These are phyloP conservation scores for Cololabis saira DNA, from an alignment of 2,113 vertebrate genomes.

Conservation along the genomic window DNA sequence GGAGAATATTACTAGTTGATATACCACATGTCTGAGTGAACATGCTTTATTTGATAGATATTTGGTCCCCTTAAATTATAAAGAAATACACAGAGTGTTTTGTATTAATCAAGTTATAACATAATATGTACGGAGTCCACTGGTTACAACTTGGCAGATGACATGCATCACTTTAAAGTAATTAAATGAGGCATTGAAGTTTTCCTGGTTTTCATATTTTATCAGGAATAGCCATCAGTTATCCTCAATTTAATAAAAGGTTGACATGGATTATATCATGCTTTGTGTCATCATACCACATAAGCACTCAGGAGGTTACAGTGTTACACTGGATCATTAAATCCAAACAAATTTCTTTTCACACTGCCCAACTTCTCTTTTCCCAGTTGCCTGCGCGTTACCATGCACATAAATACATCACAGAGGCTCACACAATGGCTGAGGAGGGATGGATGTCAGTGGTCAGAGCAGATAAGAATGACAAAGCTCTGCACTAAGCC, in stretches of 20 bases:
- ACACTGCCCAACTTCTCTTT: constrained; percentile 29
- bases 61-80: too few relatives aligned
- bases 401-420: constrained; percentile 70
- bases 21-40: too few relatives aligned
- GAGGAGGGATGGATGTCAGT: constrained; percentile 62
- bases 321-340: constrained; percentile 43
- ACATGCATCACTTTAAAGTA: not conserved
- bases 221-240: not conserved
- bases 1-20: not conserved
- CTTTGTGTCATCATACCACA: constrained; percentile 23
- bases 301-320: constrained; percentile 9
- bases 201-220: constrained; percentile 1
- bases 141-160: not conserved
- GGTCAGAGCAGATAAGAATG: constrained; percentile 67
- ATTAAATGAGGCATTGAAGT: too few relatives aligned
- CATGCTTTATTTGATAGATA: not conserved
- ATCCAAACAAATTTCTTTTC: constrained; percentile 60
- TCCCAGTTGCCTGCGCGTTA: constrained; percentile 45
- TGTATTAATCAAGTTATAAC: too few relatives aligned
- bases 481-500: constrained; percentile 67
- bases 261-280: constrained; percentile 3
- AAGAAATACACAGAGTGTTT: too few relatives aligned
- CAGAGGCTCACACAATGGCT: constrained; percentile 63
- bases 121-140: too few relatives aligned
- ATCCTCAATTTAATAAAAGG: not conserved